Base-by-base conservation (phyloP, 2,888 invertebrate species). In the Agriopis aurantiaria region DNA sequence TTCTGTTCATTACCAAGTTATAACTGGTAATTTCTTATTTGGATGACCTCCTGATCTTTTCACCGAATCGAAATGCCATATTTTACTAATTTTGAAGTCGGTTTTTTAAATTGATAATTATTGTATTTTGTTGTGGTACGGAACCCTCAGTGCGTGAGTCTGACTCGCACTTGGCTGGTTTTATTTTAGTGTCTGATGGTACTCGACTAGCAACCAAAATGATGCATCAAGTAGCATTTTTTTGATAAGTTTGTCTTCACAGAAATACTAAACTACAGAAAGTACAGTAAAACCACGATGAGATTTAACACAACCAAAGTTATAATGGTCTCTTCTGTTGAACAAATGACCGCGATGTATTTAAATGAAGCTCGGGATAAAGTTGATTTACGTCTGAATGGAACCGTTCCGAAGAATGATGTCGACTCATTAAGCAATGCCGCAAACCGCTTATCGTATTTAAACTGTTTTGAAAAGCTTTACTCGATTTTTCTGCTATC, bases 371-470 rank as follows among this genome's bases (percentile, higher is more conserved):
- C 74, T 65, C 70, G 55, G 73, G 70, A 76, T 76, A 73, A 73
- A 75, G 73, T 75, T 76, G 76, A 75, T 75, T 75, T 73, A 78
- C 79, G 76, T 76, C 73, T 74, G 53, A 70, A 72, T 74, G 65
- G 73, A 65, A 69, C 43, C 57, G 63, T 74, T 75, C 46, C 48
- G 52, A 70, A 75, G 65, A 71, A 73, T 68, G 72, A 73, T 66
- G 66, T 71, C 52, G 60, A 60, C 66, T 82, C 81, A 82, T 83
- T 80, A 83, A 75, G 70, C 68, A 51, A 59, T 71, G 72, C 68
- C 78, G 75, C 82, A 76, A 79, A 79, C 77, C 69, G 70, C 75
- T 80, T 81, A 82, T 80, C 75, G 76, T 81, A 78, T 80, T 83
- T 81, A 82, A 79, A 72, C 74, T 68, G 68, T 62, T 68, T 68